Base-by-base conservation (phyloP, 2,888 invertebrate species). In the Cerceris rybyensis region DNA sequence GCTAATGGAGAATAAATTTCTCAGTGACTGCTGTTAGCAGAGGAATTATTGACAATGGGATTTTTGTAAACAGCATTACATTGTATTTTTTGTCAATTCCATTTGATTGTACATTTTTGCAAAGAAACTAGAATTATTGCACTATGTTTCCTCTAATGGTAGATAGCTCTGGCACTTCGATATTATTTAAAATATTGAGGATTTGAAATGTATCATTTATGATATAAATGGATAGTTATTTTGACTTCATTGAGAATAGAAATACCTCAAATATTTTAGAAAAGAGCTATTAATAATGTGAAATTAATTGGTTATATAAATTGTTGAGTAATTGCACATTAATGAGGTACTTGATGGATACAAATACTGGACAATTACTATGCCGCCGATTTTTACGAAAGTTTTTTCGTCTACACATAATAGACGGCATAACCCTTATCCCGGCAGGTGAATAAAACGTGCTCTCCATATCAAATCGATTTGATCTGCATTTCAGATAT, bases 381-480 rank as follows among this genome's bases (percentile, higher is more conserved):
- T 75, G 17, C 86, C 11, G 55, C 49, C 42, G 6, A 52, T 75
- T 17, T 49, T 59, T 17, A 67, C 69, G 66, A 69, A 61, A 76
- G 39, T 63, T 78, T 81, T 78, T 79, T 59, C 28, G 67, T 59
- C 50, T 55, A 76, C 60, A 59, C 59, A 59, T 58, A 72, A 84
- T 79, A 80, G 80, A 75, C 77, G 78, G 79, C 70, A 61, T 73
- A 75, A 82, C 87, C 88, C 89, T 89, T 86, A 89, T 90, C 76
- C 82, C 75, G 78, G 80, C 84, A 88, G 86, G 82, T 87, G 84
- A 85, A 75, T 70, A 74, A 71, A 77, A 88, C 90, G 90, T 90
- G 90, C 84, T 75, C 41, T 70, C 75, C 81, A 89, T 90, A 84
- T 86, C 68, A 79, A 88, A 80, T 75, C 58, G 74, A 28, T 70